These are phyloP conservation scores for Gobionotothen gibberifrons DNA, from an alignment of 2,797 vertebrate species.

Conservation along the genomic window DNA sequence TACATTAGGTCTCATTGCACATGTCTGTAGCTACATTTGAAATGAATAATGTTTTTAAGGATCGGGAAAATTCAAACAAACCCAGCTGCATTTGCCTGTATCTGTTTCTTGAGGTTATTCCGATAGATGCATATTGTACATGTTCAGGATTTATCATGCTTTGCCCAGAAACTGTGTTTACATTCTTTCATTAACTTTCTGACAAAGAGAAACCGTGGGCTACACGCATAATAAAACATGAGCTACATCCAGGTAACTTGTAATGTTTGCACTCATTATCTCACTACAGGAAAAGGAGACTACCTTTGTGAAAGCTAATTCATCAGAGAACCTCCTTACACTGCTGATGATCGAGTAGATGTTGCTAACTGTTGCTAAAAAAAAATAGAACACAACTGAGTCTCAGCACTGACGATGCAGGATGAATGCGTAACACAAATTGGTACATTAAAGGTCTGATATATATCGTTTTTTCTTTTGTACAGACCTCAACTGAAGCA, in stretches of 20 bases:
- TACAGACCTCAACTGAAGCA: not conserved
- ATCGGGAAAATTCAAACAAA: not conserved
- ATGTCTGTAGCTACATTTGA: not conserved
- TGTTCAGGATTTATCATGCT: not conserved
- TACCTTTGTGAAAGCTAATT: not conserved
- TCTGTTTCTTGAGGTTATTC: not conserved
- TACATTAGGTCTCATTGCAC: not conserved
- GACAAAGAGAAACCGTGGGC: not conserved
- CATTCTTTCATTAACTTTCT: not conserved
- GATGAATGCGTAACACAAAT: not conserved
- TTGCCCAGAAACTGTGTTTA: not conserved
- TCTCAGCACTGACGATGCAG: slow-evolving; percentile 9
- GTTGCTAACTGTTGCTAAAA: not conserved
- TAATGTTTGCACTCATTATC: not conserved
- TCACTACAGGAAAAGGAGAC: no score
- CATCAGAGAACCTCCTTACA: not conserved
- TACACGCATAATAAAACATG: not conserved
- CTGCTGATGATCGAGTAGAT: no score
- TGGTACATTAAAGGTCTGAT: not conserved
- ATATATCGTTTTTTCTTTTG: not conserved
- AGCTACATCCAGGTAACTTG: not conserved
- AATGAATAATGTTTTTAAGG: not conserved
- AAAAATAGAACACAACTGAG: not conserved
- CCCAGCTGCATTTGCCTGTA: not conserved
- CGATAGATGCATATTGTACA: not conserved